Base-by-base conservation (phyloP, 2,797 vertebrate genomes). In the Decapterus maruadsi region DNA sequence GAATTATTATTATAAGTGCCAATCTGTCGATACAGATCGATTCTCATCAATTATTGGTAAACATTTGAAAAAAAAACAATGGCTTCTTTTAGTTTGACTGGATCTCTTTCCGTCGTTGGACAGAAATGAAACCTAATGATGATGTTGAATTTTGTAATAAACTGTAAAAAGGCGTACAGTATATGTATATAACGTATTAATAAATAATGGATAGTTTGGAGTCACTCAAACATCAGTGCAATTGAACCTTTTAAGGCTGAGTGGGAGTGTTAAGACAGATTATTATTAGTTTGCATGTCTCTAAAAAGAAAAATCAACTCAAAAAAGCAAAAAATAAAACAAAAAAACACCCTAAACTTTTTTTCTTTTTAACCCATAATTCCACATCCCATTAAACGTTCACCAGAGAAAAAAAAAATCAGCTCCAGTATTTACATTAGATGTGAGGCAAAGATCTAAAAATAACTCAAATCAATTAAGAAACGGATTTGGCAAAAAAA, bases 391-490 rank as follows among this genome's bases (percentile, higher is more conserved):
- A 54, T 19, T 66, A 11, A 11, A 54, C 8, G 50, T 51, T 65
- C 14, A 67, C 17, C 58, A 51, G 1, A 42, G 4, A 59, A 14
- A 67, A 51, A 1, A 3, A 62, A 14, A 67, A 42, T 58, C 34
- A 66, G 66, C 26, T 56, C 12, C 3, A 67, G 4, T 68, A 54
- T 82, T 79, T 58, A 82, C 68, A 82, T 75, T 53, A 46, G 19
- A 22, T 74, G 12, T 20, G 58, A 74, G 51, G 55, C 20, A 19
- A 46, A 46, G 46, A 71, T 69, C 50, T 76, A 66, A 83, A 79
- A 72, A 26, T 50, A 76, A 70, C 55, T 68, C 70, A 83, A 84
- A 83, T 34, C 31, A 84, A 83, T 76, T 68, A 87, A 87, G 83
- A 85, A 82, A 89, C 74, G 31, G 4, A 59, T 40, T 36, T 84